These are phyloP conservation scores for Lordiphosa andalusiaca DNA, from an alignment of 2,888 invertebrate genomes.

Conservation along the genomic window DNA sequence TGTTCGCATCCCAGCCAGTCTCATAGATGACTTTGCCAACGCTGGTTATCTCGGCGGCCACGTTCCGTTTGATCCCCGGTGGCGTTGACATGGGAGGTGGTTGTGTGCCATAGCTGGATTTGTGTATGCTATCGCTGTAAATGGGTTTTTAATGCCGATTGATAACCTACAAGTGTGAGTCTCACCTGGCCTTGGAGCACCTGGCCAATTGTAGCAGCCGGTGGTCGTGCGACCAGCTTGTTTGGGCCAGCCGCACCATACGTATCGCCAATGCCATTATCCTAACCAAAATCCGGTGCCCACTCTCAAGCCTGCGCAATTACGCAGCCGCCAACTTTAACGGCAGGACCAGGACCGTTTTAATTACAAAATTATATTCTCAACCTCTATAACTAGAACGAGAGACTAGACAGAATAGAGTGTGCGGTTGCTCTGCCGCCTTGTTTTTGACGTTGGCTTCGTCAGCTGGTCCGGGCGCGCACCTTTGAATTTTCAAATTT, in stretches of 20 bases:
- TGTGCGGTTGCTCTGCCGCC: too few species aligned
- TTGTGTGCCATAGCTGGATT: conserved; percentile 39
- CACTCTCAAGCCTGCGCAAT: conserved; percentile 14
- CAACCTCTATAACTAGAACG: too few species aligned
- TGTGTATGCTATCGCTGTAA: conserved; percentile 31
- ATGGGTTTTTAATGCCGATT: conserved; percentile 46
- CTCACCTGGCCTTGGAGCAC: conserved; percentile 33
- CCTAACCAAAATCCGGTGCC: conserved; percentile 18
- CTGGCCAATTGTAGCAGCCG: conserved; percentile 31
- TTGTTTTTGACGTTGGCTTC: too few species aligned
- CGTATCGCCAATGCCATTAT: conserved; percentile 72
- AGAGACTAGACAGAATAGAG: too few species aligned
- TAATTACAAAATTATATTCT: conserved; percentile 23
- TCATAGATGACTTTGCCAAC: conserved; percentile 60
- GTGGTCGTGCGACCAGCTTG: conserved; percentile 47
- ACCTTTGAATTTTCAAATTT: too few species aligned
- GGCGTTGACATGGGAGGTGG: conserved; percentile 5
- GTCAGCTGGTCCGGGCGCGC: too few species aligned
- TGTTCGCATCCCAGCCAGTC: conserved; percentile 59
- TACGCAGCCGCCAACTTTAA: conserved; percentile 63
- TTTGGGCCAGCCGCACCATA: conserved; percentile 52
- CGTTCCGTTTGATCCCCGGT: conserved; percentile 61
- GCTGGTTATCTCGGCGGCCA: conserved; percentile 62
- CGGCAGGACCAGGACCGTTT: conserved; percentile 46
- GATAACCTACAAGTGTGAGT: conserved; percentile 8